Evolutionary conservation across 2,113 vertebrate species (phyloP).

Genomic region (Tupaia tana): DNA sequence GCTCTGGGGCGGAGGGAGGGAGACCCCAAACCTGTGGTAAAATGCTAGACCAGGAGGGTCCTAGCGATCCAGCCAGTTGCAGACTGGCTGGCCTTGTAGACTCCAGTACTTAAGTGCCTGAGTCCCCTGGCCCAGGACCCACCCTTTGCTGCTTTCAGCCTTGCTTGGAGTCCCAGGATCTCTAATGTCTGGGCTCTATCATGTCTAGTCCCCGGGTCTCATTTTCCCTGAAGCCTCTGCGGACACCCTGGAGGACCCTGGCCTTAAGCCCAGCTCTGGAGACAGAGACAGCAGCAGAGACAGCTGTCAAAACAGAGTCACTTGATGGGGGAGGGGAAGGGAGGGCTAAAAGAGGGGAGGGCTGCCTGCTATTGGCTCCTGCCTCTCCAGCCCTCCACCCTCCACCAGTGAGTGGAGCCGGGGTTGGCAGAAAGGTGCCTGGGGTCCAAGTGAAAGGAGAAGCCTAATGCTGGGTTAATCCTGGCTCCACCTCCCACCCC

Average conservation of each 20-base stretch:
- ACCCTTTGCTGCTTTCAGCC: background rate
- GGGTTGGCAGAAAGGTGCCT: slow-evolving; percentile 6
- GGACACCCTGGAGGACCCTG: slow-evolving; percentile 77
- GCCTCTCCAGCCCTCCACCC: background rate
- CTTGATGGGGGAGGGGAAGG: slow-evolving; percentile 34
- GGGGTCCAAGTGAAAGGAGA: background rate
- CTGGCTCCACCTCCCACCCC: background rate
- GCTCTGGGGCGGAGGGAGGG: background rate
- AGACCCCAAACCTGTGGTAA: background rate
- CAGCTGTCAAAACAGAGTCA: slow-evolving; percentile 81
- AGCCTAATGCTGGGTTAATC: slow-evolving; percentile 2
- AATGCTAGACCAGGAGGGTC: background rate
- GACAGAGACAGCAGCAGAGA: slow-evolving; percentile 78
- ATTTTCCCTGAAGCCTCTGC: slow-evolving; percentile 69
- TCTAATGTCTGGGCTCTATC: background rate
- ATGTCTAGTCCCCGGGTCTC: slow-evolving; percentile 43
- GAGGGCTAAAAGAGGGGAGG: background rate
- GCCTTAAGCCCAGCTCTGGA: slow-evolving; percentile 76
- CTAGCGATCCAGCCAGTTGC: background rate
- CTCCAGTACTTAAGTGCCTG: background rate
- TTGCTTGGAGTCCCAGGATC: background rate
- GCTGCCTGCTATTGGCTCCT: background rate
- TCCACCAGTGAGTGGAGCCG: background rate
- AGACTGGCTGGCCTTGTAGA: background rate
- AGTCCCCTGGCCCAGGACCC: background rate